Conservation (phyloP, 2,113 vertebrate species). For the Myanophis thanlyinensis region DNA sequence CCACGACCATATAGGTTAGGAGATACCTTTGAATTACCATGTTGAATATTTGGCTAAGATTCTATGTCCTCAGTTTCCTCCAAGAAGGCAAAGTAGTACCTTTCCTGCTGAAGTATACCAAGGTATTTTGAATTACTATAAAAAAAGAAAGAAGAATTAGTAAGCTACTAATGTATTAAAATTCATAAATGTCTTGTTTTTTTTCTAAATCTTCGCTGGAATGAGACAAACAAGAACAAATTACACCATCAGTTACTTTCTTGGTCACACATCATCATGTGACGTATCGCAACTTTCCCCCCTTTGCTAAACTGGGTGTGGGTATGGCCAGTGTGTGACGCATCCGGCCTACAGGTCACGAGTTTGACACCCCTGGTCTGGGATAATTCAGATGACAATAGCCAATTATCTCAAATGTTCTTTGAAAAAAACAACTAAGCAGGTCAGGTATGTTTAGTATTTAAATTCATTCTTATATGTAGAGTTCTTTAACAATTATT, state of each 20-base stretch:
- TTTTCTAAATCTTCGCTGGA: not conserved
- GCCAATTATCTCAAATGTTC: not conserved
- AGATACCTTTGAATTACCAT: slow-evolving; percentile 74
- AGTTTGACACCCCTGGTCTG: too few species aligned
- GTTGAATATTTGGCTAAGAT: slow-evolving; percentile 43
- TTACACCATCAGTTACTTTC: not conserved
- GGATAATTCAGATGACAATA: not conserved
- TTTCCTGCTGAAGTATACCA: not conserved
- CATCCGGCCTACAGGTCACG: too few species aligned
- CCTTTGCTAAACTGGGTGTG: too few species aligned
- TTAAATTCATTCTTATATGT: not conserved
- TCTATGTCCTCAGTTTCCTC: not conserved
- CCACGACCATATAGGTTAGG: slow-evolving; percentile 58
- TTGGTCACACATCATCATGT: too few species aligned
- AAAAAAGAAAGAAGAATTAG: not conserved
- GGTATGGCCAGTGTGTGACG: too few species aligned
- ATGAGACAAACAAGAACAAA: not conserved
- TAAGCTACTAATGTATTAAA: accelerated
- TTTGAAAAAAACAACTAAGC: not conserved
- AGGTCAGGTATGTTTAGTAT: not conserved
- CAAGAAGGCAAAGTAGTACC: slow-evolving; percentile 10
- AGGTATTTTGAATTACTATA: slow-evolving; percentile 59
- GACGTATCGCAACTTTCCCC: too few species aligned
- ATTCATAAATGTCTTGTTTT: accelerated
- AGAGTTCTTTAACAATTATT: not conserved